Evolutionary conservation across 1,140 invertebrate species (phyloP).

Genomic region (Sitobion miscanthi): DNA sequence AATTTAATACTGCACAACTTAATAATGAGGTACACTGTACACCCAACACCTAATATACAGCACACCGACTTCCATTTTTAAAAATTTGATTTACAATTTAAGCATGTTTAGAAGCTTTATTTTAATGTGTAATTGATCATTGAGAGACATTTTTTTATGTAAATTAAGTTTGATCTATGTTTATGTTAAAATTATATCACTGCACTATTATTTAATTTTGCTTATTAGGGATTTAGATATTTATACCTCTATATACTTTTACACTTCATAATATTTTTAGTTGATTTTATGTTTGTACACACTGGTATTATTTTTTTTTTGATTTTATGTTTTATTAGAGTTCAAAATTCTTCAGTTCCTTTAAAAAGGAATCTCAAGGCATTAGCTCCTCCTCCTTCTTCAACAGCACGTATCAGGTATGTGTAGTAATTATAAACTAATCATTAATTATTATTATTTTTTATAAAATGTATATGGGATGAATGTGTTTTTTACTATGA

Average conservation of each 20-base stretch:
- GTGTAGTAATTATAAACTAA: neutral
- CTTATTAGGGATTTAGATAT: neutral
- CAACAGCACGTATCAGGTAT: slow-evolving; percentile 36
- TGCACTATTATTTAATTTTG: neutral
- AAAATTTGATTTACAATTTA: neutral
- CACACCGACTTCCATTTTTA: neutral
- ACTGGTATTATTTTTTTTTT: neutral
- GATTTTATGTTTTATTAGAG: slow-evolving; percentile 29
- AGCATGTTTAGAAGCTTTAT: neutral
- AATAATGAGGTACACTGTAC: neutral
- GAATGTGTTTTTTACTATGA: neutral
- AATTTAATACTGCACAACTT: neutral
- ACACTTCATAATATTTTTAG: neutral
- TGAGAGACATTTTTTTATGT: neutral
- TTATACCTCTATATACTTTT: neutral
- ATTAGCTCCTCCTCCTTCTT: slow-evolving; percentile 5
- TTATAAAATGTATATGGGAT: neutral
- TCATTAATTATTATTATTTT: neutral
- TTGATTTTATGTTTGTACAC: slow-evolving; percentile 9
- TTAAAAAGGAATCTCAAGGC: slow-evolving; percentile 28
- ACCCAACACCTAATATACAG: neutral
- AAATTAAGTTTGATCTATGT: neutral
- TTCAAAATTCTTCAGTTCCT: slow-evolving; percentile 51
- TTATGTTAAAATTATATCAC: neutral
- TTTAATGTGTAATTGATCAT: neutral